These are phyloP conservation scores for Protonibea diacanthus DNA, from an alignment of 2,797 vertebrate genomes.

Conservation along the genomic window DNA sequence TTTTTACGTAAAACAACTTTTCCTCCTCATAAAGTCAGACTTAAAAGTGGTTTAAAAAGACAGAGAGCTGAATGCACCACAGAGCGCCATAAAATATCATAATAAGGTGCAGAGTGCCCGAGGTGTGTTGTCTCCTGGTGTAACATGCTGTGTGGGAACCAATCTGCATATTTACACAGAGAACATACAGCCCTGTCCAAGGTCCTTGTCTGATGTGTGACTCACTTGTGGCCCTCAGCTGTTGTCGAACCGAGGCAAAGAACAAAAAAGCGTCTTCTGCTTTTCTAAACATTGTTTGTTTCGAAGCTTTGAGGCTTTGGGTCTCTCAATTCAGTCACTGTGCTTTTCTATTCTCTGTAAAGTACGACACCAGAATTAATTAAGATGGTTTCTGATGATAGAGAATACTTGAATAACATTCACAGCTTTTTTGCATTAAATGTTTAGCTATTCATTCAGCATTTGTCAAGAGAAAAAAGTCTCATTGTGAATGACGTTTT, in stretches of 20 bases:
- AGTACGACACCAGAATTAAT: not conserved
- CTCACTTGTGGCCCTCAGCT: slow-evolving; percentile 53
- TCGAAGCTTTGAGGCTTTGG: slow-evolving; percentile 21
- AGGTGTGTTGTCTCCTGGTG: slow-evolving; percentile 19
- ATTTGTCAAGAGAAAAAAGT: not conserved
- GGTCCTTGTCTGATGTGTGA: slow-evolving; percentile 46
- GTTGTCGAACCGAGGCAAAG: slow-evolving; percentile 22
- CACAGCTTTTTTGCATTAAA: not conserved
- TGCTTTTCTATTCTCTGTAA: not conserved
- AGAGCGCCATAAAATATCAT: not conserved
- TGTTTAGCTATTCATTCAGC: not conserved
- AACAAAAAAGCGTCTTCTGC: slow-evolving; percentile 13
- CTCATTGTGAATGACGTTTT: not conserved
- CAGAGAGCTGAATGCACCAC: not conserved
- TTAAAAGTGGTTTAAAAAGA: not conserved
- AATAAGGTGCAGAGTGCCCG: slow-evolving; percentile 8
- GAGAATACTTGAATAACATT: not conserved
- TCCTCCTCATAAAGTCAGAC: not conserved
- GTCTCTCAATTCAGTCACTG: slow-evolving; percentile 6
- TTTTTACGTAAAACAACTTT: not conserved
- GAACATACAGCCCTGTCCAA: slow-evolving; percentile 41
- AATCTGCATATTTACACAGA: slow-evolving; percentile 31
- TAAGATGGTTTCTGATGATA: slow-evolving; percentile 1
- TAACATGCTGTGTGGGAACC: slow-evolving; percentile 34
- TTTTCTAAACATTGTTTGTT: slow-evolving; percentile 22